Conservation (phyloP, 2,888 invertebrate genomes). For the Hemicrepidius hirtus region DNA sequence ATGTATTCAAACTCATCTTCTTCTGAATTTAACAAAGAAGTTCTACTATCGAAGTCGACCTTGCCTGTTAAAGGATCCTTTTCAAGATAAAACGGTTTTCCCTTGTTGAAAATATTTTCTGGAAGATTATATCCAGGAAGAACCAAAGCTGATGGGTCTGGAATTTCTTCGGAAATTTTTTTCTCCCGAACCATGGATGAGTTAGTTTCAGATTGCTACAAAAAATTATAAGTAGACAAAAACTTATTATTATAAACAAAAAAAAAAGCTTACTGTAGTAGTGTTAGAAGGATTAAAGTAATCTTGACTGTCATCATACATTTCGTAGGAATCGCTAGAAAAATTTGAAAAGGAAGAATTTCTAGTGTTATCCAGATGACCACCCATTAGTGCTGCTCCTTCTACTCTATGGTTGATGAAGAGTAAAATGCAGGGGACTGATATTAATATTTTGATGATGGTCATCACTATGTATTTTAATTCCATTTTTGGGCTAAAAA, state of each 20-base stretch:
- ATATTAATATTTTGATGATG: constrained; percentile 69
- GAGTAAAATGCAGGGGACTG: constrained; percentile 64
- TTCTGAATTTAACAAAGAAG: constrained; percentile 68
- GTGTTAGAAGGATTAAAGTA: constrained; percentile 27
- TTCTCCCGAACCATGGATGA: background rate
- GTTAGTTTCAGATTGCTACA: background rate
- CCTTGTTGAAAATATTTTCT: constrained; percentile 79
- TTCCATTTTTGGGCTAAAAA: constrained; percentile 64
- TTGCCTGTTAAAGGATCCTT: constrained; percentile 81
- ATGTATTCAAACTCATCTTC: constrained; percentile 66
- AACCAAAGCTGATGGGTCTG: constrained; percentile 69
- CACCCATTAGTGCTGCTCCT: constrained; percentile 66
- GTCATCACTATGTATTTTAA: constrained; percentile 67
- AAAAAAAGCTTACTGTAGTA: constrained; percentile 23
- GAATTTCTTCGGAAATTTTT: constrained; percentile 66
- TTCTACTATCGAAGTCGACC: constrained; percentile 77
- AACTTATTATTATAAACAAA: background rate
- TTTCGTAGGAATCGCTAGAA: constrained; percentile 19
- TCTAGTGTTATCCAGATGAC: constrained; percentile 62
- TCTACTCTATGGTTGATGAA: constrained; percentile 54
- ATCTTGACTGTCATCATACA: constrained; percentile 3
- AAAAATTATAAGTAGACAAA: background rate
- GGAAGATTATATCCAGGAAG: constrained; percentile 72
- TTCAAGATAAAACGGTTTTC: constrained; percentile 81
- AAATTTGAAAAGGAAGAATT: constrained; percentile 32